Base-by-base conservation (phyloP, 2,113 vertebrate species). In the Hippocampus guttulatus region DNA sequence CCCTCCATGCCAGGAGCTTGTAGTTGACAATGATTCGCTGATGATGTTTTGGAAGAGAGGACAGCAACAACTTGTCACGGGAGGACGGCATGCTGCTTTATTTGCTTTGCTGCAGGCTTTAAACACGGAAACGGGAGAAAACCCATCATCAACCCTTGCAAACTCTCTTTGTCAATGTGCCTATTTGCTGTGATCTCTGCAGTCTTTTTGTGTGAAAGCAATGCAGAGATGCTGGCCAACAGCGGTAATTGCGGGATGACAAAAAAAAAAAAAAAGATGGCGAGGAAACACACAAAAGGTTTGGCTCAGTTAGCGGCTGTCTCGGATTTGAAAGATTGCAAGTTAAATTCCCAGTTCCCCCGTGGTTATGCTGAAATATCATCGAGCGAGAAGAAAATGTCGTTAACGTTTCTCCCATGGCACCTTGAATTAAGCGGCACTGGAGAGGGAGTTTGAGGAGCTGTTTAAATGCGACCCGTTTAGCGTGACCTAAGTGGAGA, bases 1-100 rank as follows among this genome's bases (percentile, higher is more conserved):
- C 83, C 75, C 75, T 85, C 76, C 75, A 78, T 80, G 84, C 81
- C 79, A 79, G 73, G 65, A 81, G 78, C 71, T 72, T 76, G 86
- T 79, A 73, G 84, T 85, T 84, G 76, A 69, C 67, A 73, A 72
- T 43, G 68, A 76, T 80, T 71, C 8, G 70, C 63, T 81, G 77
- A 83, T 63, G 30, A 74, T 45, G 38, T 68, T 80, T 75, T 6
- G 49, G 25, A 82, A 71, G 68, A 43, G 67, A 58, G 62, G 64
- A 38, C 30, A 45, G 54, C 60, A 54, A 54, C 30, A 57, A 74
- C 47, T 41, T 60, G 62, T 74, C 73, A 47, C 63, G 75, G 74
- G 70, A 49, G 52, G 30, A 57, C 43, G 23, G 2, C 51, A 45
- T 65, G 69, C 63, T 16, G 71, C 57, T 71, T 68, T 70, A 70